Evolutionary conservation across 2,113 vertebrate species (phyloP).

Genomic region (Albula glossodonta): DNA sequence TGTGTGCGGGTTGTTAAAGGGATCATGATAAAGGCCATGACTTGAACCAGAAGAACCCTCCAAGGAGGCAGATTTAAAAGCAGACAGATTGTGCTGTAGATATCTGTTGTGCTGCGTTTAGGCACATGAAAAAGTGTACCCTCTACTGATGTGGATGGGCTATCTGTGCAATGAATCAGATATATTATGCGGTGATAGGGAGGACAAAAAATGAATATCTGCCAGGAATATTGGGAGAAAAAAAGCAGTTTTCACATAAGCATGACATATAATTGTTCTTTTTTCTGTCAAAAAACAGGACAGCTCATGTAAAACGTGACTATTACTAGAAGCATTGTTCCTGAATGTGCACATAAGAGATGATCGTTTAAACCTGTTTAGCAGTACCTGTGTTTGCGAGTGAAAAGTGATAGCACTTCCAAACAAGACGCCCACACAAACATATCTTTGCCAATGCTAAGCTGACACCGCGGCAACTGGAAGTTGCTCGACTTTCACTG

Average conservation of each 20-base stretch:
- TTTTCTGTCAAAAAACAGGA: background rate
- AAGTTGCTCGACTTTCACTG: background rate
- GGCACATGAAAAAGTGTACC: slow-evolving; percentile 9
- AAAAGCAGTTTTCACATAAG: background rate
- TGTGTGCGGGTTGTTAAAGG: slow-evolving; percentile 37
- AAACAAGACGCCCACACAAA: background rate
- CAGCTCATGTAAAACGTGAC: background rate
- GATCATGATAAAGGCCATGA: slow-evolving; percentile 47
- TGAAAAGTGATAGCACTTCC: slow-evolving; percentile 6
- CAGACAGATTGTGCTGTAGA: slow-evolving; percentile 47
- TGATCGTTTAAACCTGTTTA: background rate
- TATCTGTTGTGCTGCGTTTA: slow-evolving; percentile 36
- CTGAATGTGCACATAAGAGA: background rate
- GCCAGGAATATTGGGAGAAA: background rate
- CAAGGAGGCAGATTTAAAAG: slow-evolving; percentile 50
- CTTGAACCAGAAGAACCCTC: slow-evolving; percentile 36
- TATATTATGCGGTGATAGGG: background rate
- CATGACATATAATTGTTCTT: background rate
- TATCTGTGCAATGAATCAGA: slow-evolving; percentile 10
- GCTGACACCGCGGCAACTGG: background rate
- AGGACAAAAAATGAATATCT: background rate
- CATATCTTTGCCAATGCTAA: background rate
- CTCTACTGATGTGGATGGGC: background rate
- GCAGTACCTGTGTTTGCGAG: background rate
- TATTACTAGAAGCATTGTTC: background rate